phyloP scores from a whole-genome alignment of 2,113 vertebrate genomes.

The Triplophysa tibetana region DNA sequence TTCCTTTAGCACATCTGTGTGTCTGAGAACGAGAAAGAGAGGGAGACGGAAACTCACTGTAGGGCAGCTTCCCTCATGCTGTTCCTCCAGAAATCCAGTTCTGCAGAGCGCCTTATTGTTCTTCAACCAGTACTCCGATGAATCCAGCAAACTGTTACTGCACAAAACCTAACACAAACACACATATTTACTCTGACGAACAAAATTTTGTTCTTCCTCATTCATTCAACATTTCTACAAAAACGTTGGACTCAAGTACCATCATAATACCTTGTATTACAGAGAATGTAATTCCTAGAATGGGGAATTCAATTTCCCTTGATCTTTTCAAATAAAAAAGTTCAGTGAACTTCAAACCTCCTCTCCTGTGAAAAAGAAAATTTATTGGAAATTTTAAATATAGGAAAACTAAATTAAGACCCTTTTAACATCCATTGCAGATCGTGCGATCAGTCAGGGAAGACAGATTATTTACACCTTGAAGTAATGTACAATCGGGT shows the following conservation, averaged over 20 bases:
- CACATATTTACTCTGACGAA: slow-evolving; percentile 26
- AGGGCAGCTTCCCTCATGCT: slow-evolving; percentile 80
- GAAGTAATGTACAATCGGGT: not conserved
- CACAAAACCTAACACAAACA: slow-evolving; percentile 83
- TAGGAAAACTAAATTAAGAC: too few species aligned
- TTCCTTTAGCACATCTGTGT: not conserved
- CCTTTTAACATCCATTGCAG: too few species aligned
- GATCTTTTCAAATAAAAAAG: too few species aligned
- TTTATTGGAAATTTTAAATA: too few species aligned
- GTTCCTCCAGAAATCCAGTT: slow-evolving; percentile 87
- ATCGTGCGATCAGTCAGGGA: not conserved
- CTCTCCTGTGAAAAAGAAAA: too few species aligned
- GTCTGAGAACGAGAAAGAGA: slow-evolving; percentile 50
- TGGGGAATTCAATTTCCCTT: too few species aligned
- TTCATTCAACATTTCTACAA: not conserved
- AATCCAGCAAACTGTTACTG: slow-evolving; percentile 86
- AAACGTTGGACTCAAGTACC: not conserved
- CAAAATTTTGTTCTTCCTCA: not conserved
- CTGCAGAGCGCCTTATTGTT: slow-evolving; percentile 88
- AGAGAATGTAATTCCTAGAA: too few species aligned
- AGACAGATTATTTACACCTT: not conserved
- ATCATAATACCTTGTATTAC: too few species aligned
- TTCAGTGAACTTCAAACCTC: too few species aligned
- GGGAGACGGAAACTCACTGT: slow-evolving; percentile 80
- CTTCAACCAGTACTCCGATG: slow-evolving; percentile 92